Percentiles rank a stretch among this genome's conserved stretches.
Conservation (phyloP, 2,888 invertebrate genomes). For the Paralinhomoeus sp. region DNA sequence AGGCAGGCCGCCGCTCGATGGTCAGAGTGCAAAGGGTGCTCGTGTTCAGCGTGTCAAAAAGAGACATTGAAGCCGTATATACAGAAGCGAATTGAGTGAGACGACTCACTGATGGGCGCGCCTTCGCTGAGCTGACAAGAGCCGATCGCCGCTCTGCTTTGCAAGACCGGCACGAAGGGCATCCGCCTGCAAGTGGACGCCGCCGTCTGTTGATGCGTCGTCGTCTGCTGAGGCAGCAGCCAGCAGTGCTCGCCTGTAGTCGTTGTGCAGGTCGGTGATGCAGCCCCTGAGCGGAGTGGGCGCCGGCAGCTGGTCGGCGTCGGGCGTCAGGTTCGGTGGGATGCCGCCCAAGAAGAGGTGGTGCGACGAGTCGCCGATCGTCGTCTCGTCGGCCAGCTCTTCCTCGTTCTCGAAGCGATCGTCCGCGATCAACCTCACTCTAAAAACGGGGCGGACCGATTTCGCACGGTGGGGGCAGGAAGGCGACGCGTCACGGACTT, state of each 20-base stretch:
- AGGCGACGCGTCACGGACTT: too few relatives aligned
- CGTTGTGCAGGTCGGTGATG: constrained; percentile 27
- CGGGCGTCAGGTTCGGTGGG: constrained; percentile 12
- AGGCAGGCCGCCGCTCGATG: too few relatives aligned
- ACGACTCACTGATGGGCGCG: too few relatives aligned
- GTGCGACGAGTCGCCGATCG: constrained; percentile 11
- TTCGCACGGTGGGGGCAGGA: too few relatives aligned
- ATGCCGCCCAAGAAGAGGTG: constrained; percentile 19
- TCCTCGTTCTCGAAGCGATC: constrained; percentile 19
- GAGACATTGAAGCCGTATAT: too few relatives aligned
- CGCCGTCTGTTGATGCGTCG: too few relatives aligned
- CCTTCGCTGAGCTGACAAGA: constrained; percentile 13
- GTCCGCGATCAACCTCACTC: constrained; percentile 24
- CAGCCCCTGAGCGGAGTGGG: constrained; percentile 26
- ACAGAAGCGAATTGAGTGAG: too few relatives aligned
- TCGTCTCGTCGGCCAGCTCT: constrained; percentile 12
- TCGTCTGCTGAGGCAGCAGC: too few relatives aligned
- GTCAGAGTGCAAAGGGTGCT: too few relatives aligned
- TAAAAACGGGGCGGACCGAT: too few relatives aligned
- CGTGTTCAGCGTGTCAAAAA: too few relatives aligned
- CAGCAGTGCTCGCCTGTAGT: constrained; percentile 19
- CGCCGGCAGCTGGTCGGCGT: constrained; percentile 17
- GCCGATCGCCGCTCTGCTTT: constrained; percentile 16
- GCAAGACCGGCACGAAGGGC: constrained; percentile 15
- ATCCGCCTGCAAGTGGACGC: constrained; percentile 9